phyloP scores from a whole-genome alignment of 2,888 invertebrate species.

The Lumbricus terrestris region DNA sequence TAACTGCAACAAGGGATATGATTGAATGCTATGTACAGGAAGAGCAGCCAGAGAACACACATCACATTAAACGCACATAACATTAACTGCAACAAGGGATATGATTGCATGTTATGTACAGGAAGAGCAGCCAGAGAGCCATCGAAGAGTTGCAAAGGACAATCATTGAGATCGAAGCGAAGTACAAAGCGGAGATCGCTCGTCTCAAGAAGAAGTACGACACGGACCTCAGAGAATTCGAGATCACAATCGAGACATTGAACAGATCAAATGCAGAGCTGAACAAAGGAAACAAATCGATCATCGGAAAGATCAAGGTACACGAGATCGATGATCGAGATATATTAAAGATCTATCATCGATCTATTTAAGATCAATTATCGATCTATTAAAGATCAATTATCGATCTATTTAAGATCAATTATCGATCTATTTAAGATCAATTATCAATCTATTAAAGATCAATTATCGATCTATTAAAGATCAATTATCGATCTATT shows the following conservation, averaged over 20 bases:
- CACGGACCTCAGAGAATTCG: slow-evolving; percentile 56
- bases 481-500: too few relatives aligned
- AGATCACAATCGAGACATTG: slow-evolving; percentile 45
- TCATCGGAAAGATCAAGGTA: slow-evolving; percentile 84
- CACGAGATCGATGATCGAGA: too few relatives aligned
- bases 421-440: neutral
- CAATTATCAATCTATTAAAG: too few relatives aligned
- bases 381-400: too few relatives aligned
- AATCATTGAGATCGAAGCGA: slow-evolving; percentile 57
- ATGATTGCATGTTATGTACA: too few relatives aligned
- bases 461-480: neutral
- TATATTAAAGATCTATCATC: neutral
- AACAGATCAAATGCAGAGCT: slow-evolving; percentile 62
- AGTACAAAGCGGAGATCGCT: slow-evolving; percentile 57
- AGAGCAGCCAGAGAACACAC: slow-evolving; percentile 58
- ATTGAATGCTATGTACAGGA: too few relatives aligned
- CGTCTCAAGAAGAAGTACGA: slow-evolving; percentile 59
- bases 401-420: too few relatives aligned
- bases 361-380: neutral
- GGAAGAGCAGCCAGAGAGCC: slow-evolving; percentile 57
- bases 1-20: too few relatives aligned
- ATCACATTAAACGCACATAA: too few relatives aligned
- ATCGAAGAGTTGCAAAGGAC: slow-evolving; percentile 59
- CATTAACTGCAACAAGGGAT: too few relatives aligned
- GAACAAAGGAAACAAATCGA: slow-evolving; percentile 96